Percentiles rank a stretch among this genome's conserved stretches.
These are phyloP conservation scores for Drosophila falleni DNA, from an alignment of 2,888 invertebrate genomes.

Conservation along the genomic window DNA sequence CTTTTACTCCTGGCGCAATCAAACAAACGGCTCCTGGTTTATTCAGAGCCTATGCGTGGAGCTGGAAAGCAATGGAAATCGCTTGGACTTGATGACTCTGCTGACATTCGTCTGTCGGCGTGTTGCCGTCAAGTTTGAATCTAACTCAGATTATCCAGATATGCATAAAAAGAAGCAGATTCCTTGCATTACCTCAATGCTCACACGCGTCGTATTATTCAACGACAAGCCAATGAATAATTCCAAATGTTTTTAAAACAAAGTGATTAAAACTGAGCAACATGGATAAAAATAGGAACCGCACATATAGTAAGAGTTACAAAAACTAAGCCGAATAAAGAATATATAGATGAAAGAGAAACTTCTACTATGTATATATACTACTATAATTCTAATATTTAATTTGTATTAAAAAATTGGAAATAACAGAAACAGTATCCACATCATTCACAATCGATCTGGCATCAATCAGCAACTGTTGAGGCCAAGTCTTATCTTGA, in stretches of 20 bases:
- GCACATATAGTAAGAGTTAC: no score
- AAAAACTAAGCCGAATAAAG: no score
- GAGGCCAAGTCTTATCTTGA: background rate
- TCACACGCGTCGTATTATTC: conserved; percentile 1
- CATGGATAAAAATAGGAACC: no score
- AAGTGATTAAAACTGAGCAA: no score
- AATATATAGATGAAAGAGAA: no score
- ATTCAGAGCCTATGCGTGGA: conserved; percentile 8
- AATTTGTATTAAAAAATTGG: no score
- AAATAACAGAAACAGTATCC: background rate
- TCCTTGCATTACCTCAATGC: conserved; percentile 9
- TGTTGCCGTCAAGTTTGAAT: conserved; percentile 3
- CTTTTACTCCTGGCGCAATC: conserved; percentile 1
- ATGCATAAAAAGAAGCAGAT: background rate
- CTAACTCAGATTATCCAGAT: background rate
- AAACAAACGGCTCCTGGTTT: background rate
- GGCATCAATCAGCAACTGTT: background rate
- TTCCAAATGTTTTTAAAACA: background rate
- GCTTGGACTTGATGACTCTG: background rate
- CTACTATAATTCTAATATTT: no score
- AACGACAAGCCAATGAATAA: background rate
- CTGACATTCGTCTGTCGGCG: conserved; percentile 1
- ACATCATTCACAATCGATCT: background rate
- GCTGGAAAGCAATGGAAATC: background rate
- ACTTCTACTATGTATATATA: no score